phyloP scores from a whole-genome alignment of 2,797 vertebrate species.

The Euthynnus affinis region DNA sequence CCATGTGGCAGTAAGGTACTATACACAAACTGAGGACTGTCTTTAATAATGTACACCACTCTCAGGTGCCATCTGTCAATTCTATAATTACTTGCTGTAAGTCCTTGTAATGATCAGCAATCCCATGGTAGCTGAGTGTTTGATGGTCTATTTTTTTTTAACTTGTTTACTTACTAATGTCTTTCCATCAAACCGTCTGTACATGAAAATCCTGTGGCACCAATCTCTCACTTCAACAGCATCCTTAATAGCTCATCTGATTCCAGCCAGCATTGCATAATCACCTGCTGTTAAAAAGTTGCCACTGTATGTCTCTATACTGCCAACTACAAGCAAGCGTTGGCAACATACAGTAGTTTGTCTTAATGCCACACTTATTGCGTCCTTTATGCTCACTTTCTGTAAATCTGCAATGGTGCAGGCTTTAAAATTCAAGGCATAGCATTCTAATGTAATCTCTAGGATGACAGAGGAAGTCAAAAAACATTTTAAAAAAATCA shows the following conservation, averaged over 20 bases:
- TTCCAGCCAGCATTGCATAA: background rate
- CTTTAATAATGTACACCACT: background rate
- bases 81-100: too few relatives aligned
- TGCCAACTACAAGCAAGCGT: background rate
- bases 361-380: background rate
- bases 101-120: background rate
- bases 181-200: too few relatives aligned
- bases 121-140: too few relatives aligned
- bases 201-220: background rate
- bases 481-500: background rate
- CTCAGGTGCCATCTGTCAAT: too few relatives aligned
- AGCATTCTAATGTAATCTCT: background rate
- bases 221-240: conserved; percentile 7
- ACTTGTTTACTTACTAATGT: too few relatives aligned
- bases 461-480: background rate
- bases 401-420: background rate
- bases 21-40: conserved; percentile 13
- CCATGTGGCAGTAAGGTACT: background rate
- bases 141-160: background rate
- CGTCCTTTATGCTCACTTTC: background rate
- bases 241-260: background rate
- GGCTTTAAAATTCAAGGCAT: background rate
- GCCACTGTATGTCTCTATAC: background rate
- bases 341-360: background rate
- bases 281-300: background rate